Evolutionary conservation across 2,888 invertebrate species (phyloP).

Genomic region (Argyresthia goedartella): DNA sequence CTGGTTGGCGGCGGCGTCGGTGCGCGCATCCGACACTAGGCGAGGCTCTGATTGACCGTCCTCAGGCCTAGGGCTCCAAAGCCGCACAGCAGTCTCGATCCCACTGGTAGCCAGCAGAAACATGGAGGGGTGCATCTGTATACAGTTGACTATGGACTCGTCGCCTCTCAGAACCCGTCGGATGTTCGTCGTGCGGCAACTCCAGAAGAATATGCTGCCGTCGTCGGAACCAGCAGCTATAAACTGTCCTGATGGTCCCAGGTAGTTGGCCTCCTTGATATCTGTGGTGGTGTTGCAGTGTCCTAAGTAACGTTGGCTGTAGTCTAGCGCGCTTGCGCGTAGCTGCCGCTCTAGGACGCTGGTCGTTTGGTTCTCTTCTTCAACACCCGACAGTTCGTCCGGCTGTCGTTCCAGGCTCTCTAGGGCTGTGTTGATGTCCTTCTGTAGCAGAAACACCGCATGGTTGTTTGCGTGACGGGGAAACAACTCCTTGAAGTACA

Average conservation of each 20-base stretch:
- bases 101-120: slow-evolving; percentile 96
- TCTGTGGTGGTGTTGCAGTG: slow-evolving; percentile 99
- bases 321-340: slow-evolving; percentile 79
- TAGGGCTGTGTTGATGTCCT: slow-evolving; percentile 70
- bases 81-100: slow-evolving; percentile 91
- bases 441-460: slow-evolving; percentile 72
- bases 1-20: slow-evolving; percentile 89
- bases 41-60: slow-evolving; percentile 74
- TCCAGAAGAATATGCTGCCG: slow-evolving; percentile 97
- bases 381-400: slow-evolving; percentile 39
- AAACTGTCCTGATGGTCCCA: slow-evolving; percentile 77
- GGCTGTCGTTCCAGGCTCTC: slow-evolving; percentile 44
- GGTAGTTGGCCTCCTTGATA: slow-evolving; percentile 96
- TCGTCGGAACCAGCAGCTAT: slow-evolving; percentile 90
- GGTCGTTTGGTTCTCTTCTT: slow-evolving; percentile 28
- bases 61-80: slow-evolving; percentile 88
- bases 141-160: slow-evolving; percentile 95
- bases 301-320: slow-evolving; percentile 86
- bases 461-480: slow-evolving; percentile 79
- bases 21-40: slow-evolving; percentile 75
- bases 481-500: slow-evolving; percentile 79
- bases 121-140: slow-evolving; percentile 90
- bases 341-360: slow-evolving; percentile 54
- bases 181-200: slow-evolving; percentile 87
- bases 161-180: slow-evolving; percentile 89